Base-by-base conservation (phyloP, 2,797 vertebrate species). In the Pseudochaenichthys georgianus region DNA sequence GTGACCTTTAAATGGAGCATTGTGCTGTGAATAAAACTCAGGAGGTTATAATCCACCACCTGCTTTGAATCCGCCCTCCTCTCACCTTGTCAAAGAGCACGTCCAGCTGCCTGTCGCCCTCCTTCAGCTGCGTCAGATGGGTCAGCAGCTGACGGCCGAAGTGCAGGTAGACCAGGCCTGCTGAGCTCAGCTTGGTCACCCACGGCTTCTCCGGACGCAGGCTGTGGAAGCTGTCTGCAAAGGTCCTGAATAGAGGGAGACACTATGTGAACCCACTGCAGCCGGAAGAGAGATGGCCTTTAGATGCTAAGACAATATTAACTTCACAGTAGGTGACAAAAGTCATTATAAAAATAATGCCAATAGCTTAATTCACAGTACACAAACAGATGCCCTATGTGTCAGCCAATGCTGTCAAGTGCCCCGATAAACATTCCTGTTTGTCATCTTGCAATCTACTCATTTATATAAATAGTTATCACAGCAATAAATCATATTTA, bases 171-270 rank as follows among this genome's bases (percentile, higher is more conserved):
- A 99, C 86, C 65, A 99, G 87, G 34, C 98, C 98, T 0, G 98
- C 98, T 0, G 98, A 99, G 95, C 98, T 99, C 86, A 99, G 94
- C 89, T 97, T 98, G 10, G 98, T 99, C 82, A 91, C 92, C 97
- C 97, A 99, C 0, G 94, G 95, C 87, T 98, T 98, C 75, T 95
- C 95, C 0, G 96, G 96, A 74, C 87, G 91, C 64, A 99, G 89
- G 85, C 95, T 97, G 69, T 86, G 92, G 94, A 98, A 99, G 60
- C 78, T 96, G 57, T 97, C 95, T 0, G 73, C 9, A 77, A 99
- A 99, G 4, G 95, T 95, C 88, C 98, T 99, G 90, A 64, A 19
- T 2, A 75, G 13, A 78, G 58, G 1, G 31, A 46, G 42, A 1
- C 2, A 21, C 13, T 10, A 3, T 11, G 16, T 78, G 46, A 60